A percentile compares a stretch with the other conserved stretches of the same genome.
Conservation (phyloP, 1,140 invertebrate species). For the Brachionus sp. region DNA sequence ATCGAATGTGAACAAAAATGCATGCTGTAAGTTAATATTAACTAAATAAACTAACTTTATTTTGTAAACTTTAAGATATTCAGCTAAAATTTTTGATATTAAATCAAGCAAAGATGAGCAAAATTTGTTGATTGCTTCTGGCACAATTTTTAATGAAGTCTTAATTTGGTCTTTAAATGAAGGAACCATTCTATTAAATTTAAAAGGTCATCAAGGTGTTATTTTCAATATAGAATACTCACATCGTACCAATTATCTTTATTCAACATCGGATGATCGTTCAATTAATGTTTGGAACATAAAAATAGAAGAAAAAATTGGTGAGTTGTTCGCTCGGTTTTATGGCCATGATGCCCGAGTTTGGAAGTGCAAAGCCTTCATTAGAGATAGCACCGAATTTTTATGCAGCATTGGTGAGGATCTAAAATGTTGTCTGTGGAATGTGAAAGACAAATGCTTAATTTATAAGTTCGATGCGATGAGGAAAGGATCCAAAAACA, state of each 20-base stretch:
- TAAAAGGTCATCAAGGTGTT: conserved; percentile 44
- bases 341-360: conserved; percentile 43
- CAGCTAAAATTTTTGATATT: conserved; percentile 1
- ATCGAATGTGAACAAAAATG: conserved; percentile 33
- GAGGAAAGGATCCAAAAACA: conserved; percentile 45
- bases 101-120: background rate
- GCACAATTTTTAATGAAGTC: conserved; percentile 41
- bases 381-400: background rate
- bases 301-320: background rate
- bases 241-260: background rate
- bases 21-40: conserved; percentile 19
- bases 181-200: background rate
- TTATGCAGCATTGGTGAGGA: conserved; percentile 44
- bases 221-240: conserved; percentile 42
- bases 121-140: conserved; percentile 3
- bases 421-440: conserved; percentile 39
- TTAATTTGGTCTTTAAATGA: conserved; percentile 7
- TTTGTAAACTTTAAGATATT: background rate
- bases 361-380: conserved; percentile 17
- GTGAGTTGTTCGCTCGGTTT: background rate
- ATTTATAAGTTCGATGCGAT: conserved; percentile 32
- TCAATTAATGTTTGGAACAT: conserved; percentile 43
- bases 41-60: background rate
- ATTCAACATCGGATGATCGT: conserved; percentile 35
- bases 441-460: background rate